Percentiles rank a stretch among this genome's conserved stretches.
Conservation (phyloP, 35 echinoderm and acorn worm genomes). For the Eucidaris tribuloides region DNA sequence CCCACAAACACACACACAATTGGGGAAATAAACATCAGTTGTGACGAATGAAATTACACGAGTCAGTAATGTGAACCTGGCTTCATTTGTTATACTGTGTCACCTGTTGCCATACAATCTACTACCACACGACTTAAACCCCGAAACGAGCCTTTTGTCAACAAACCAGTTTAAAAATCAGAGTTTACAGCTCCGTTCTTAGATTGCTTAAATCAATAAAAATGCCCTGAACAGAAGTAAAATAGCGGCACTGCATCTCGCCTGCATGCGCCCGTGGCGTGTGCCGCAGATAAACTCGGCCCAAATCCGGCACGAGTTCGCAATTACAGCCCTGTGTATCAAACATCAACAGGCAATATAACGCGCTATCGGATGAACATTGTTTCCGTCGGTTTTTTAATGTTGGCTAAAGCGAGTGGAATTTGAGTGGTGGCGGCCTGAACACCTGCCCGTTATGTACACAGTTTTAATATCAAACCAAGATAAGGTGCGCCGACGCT, state of each 20-base stretch:
- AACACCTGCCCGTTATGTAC: slow-evolving; percentile 29
- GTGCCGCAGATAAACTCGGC: background rate
- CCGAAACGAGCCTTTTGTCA: slow-evolving; percentile 15
- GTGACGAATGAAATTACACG: too few species aligned
- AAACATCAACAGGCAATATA: slow-evolving; percentile 13
- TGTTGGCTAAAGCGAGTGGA: slow-evolving; percentile 16
- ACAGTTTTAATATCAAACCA: slow-evolving; percentile 1
- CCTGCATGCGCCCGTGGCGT: background rate
- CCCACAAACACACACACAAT: too few species aligned
- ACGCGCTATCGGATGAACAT: background rate
- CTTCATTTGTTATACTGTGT: background rate
- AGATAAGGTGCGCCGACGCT: background rate
- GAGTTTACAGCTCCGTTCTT: slow-evolving; percentile 5
- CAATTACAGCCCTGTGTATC: too few species aligned
- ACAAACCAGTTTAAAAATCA: slow-evolving; percentile 24
- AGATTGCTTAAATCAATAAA: slow-evolving; percentile 10
- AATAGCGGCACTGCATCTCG: background rate
- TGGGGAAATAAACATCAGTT: too few species aligned
- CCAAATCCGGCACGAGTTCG: too few species aligned
- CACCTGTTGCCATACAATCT: slow-evolving; percentile 19
- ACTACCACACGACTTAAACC: background rate
- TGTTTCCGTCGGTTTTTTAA: slow-evolving; percentile 7
- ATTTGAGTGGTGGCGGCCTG: background rate
- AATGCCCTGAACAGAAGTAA: background rate
- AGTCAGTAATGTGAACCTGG: background rate